Percentiles rank a stretch among this genome's conserved stretches.
These are phyloP conservation scores for Ashinkailepas kermadecensis DNA, from an alignment of 2,888 invertebrate species.

Conservation along the genomic window DNA sequence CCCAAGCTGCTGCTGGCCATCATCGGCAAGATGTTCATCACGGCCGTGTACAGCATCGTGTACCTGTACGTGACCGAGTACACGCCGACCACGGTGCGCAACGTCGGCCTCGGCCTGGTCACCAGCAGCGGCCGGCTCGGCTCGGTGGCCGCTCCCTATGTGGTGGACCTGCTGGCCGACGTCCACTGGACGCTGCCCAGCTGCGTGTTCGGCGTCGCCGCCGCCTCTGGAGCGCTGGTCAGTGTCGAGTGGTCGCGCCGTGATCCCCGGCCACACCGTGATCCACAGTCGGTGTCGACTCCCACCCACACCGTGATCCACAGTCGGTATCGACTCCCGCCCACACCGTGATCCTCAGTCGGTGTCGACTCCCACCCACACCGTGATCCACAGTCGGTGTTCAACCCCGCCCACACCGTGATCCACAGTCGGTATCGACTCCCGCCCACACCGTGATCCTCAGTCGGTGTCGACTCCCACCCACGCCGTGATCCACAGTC, in stretches of 20 bases:
- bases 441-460: too few relatives aligned
- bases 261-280: too few relatives aligned
- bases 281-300: too few relatives aligned
- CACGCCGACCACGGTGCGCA: constrained; percentile 44
- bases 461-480: too few relatives aligned
- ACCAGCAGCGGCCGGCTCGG: constrained; percentile 79
- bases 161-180: constrained; percentile 52
- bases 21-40: background rate
- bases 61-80: constrained; percentile 3
- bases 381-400: too few relatives aligned
- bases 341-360: too few relatives aligned
- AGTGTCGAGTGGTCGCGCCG: background rate
- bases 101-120: constrained; percentile 73
- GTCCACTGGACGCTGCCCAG: background rate
- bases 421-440: too few relatives aligned
- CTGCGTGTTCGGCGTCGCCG: background rate
- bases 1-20: background rate
- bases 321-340: too few relatives aligned
- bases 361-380: too few relatives aligned
- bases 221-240: background rate
- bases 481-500: too few relatives aligned
- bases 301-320: too few relatives aligned
- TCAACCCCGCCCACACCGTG: too few relatives aligned
- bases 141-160: constrained; percentile 74
- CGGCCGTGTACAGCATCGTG: background rate